A percentile compares a stretch with the other conserved stretches of the same genome.
These are phyloP conservation scores for Malurus melanocephalus DNA, from an alignment of 2,113 vertebrate genomes.

Conservation along the genomic window DNA sequence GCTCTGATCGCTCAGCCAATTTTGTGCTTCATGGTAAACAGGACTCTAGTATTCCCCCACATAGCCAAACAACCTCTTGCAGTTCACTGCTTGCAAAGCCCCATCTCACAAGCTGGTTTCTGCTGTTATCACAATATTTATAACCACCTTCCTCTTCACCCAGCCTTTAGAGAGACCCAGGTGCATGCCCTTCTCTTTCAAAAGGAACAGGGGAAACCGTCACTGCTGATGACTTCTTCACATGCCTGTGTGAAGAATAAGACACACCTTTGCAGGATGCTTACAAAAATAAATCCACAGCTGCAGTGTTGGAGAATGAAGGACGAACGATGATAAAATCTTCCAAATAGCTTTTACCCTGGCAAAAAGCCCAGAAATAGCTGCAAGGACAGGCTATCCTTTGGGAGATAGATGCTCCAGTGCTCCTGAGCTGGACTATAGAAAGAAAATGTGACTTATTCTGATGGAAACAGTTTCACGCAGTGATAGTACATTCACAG, in stretches of 20 bases:
- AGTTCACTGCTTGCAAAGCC: background rate
- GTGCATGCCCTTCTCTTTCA: background rate
- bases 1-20: background rate
- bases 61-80: background rate
- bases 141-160: background rate
- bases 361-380: conserved; percentile 36
- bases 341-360: conserved; percentile 28
- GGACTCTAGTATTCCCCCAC: background rate
- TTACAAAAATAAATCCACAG: background rate
- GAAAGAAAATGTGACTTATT: background rate
- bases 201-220: background rate
- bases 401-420: background rate
- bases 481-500: background rate
- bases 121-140: background rate
- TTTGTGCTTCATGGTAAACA: background rate
- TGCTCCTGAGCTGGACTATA: background rate
- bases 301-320: background rate
- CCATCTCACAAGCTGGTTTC: background rate
- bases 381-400: conserved; percentile 43
- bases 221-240: background rate
- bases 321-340: background rate
- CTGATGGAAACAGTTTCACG: background rate
- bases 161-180: background rate
- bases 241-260: background rate
- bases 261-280: background rate